Evolutionary conservation across 2,797 vertebrate species (phyloP).

Genomic region (Podargus strigoides): DNA sequence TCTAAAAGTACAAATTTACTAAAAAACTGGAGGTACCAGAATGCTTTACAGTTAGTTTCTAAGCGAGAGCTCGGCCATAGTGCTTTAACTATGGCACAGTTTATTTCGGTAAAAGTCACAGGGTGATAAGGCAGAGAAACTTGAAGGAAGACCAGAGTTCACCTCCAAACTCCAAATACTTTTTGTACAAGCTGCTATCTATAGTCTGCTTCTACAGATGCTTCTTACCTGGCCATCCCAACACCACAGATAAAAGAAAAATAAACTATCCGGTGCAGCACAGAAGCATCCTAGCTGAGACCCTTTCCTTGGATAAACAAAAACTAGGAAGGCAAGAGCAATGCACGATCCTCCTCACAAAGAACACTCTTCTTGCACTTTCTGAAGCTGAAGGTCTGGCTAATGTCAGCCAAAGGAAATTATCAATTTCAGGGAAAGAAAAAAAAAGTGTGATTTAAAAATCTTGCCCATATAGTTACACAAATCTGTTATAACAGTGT

Average conservation of each 20-base stretch:
- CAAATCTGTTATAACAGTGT: neutral
- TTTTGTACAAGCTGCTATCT: neutral
- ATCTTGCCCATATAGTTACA: neutral
- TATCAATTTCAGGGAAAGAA: neutral
- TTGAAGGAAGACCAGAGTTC: neutral
- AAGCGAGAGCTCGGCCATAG: neutral
- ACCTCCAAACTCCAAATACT: neutral
- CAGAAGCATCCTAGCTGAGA: neutral
- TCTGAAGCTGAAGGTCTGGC: neutral
- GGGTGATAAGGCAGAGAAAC: neutral
- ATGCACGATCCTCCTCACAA: accelerated
- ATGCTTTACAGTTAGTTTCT: neutral
- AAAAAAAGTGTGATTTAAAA: neutral
- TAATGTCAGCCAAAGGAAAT: neutral
- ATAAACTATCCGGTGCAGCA: neutral
- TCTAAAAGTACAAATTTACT: neutral
- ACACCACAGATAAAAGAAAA: neutral
- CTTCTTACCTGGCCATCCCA: neutral
- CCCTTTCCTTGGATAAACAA: neutral
- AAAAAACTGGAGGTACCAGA: neutral
- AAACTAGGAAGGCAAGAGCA: neutral
- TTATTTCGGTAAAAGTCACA: neutral
- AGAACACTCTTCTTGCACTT: neutral
- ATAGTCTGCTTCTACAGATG: too few species aligned
- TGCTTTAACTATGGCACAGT: neutral